Conservation (phyloP, 2,797 vertebrate genomes). For the Anabas testudineus region DNA sequence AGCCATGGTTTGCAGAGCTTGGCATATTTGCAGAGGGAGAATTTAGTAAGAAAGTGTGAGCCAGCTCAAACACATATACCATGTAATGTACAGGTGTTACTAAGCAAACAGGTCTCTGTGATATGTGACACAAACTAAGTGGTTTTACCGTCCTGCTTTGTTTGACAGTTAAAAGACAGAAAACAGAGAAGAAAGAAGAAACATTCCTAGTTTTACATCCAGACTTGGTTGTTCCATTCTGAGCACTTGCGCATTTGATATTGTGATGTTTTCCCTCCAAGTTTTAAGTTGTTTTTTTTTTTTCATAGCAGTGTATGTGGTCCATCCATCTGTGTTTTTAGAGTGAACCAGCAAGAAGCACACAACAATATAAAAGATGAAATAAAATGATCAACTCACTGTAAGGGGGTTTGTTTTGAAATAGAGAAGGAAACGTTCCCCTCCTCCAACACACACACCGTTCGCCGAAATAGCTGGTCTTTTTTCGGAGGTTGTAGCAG, state of each 20-base stretch:
- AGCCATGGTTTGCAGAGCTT: not conserved
- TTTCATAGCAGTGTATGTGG: constrained; percentile 64
- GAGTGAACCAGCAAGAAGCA: constrained; percentile 65
- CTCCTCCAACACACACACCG: constrained; percentile 59
- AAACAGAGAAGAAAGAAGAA: constrained; percentile 23
- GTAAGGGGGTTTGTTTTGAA: too few species aligned
- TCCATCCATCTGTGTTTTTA: constrained; percentile 62
- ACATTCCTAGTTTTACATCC: constrained; percentile 44
- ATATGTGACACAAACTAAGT: constrained; percentile 51
- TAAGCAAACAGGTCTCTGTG: too few species aligned
- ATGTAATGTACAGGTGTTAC: too few species aligned
- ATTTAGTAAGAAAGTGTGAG: constrained; percentile 8
- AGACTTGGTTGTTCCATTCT: constrained; percentile 58
- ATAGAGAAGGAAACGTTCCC: constrained; percentile 53
- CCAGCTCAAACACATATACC: constrained; percentile 48
- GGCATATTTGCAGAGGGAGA: constrained; percentile 12
- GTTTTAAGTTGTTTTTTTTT: too few species aligned
- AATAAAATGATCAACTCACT: constrained; percentile 24
- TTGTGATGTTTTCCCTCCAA: constrained; percentile 56
- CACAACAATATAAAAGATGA: constrained; percentile 8
- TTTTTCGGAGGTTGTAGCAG: constrained; percentile 91
- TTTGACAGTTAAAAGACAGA: constrained; percentile 50
- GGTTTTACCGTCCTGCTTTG: constrained; percentile 59
- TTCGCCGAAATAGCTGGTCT: constrained; percentile 93
- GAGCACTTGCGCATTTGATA: constrained; percentile 61